phyloP scores from a whole-genome alignment of 2,113 vertebrate species.

The Crotalus tigris region DNA sequence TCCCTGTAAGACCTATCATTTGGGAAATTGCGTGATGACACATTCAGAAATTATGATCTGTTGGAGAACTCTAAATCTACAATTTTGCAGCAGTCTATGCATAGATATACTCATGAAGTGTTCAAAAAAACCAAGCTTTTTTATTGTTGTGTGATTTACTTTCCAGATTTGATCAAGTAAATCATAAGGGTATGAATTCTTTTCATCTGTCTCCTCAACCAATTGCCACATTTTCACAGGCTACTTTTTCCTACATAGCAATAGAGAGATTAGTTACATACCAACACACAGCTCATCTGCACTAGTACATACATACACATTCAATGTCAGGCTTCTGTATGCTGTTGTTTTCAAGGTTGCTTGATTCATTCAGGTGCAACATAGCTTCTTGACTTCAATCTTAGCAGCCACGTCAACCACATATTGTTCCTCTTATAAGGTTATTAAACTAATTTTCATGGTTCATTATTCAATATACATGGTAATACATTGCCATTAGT shows the following conservation, averaged over 20 bases:
- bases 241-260: background rate
- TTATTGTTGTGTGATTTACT: background rate
- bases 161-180: background rate
- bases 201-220: background rate
- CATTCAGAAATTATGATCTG: background rate
- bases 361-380: background rate
- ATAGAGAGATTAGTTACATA: background rate
- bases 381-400: background rate
- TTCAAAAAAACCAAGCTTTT: background rate
- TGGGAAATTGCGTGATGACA: slow-evolving; percentile 1
- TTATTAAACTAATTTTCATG: background rate
- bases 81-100: background rate
- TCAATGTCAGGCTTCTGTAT: background rate
- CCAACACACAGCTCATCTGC: background rate
- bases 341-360: background rate
- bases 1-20: background rate
- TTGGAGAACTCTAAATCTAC: background rate
- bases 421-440: background rate
- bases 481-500: background rate
- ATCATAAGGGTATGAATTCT: background rate
- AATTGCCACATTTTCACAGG: background rate
- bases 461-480: background rate
- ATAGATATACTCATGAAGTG: background rate
- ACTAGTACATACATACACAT: background rate
- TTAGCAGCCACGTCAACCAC: background rate